A percentile compares a stretch with the other conserved stretches of the same genome.
These are phyloP conservation scores for Silurus asotus DNA, from an alignment of 2,113 vertebrate species.

Conservation along the genomic window DNA sequence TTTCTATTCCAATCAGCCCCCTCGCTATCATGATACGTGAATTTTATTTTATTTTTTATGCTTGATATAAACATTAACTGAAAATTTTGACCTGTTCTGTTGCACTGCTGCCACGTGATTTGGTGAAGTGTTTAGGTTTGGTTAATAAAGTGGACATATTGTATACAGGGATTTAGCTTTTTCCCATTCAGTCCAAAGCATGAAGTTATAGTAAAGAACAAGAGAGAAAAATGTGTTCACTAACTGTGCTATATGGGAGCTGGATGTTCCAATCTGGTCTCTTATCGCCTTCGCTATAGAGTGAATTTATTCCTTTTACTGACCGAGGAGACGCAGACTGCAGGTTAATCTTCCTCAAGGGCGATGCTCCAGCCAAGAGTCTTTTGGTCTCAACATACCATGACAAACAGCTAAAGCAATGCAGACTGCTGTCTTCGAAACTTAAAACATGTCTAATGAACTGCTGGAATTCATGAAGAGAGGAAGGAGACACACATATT, in stretches of 20 bases:
- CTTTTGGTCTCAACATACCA: constrained; percentile 25
- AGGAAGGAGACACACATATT: constrained; percentile 24
- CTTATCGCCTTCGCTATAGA: constrained; percentile 15
- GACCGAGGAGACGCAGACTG: constrained; percentile 34
- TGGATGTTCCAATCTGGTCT: background rate
- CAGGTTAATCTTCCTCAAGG: constrained; percentile 42
- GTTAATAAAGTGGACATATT: background rate
- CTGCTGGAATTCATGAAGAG: constrained; percentile 27
- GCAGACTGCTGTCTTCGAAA: constrained; percentile 37
- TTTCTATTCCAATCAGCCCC: too few species aligned
- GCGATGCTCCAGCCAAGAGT: constrained; percentile 34
- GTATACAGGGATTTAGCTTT: background rate
- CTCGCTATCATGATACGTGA: too few species aligned
- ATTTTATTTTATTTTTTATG: background rate
- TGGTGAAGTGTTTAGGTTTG: background rate
- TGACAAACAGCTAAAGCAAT: constrained; percentile 47
- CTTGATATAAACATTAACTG: background rate
- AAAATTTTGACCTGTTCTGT: background rate
- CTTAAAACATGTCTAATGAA: constrained; percentile 29
- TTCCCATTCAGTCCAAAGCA: background rate
- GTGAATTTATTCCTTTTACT: constrained; percentile 42
- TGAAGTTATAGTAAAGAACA: background rate
- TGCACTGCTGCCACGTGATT: background rate
- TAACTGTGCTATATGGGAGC: background rate
- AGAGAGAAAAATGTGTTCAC: background rate